phyloP scores from a whole-genome alignment of 1,140 invertebrate genomes.

The Protaetia brevitarsis region DNA sequence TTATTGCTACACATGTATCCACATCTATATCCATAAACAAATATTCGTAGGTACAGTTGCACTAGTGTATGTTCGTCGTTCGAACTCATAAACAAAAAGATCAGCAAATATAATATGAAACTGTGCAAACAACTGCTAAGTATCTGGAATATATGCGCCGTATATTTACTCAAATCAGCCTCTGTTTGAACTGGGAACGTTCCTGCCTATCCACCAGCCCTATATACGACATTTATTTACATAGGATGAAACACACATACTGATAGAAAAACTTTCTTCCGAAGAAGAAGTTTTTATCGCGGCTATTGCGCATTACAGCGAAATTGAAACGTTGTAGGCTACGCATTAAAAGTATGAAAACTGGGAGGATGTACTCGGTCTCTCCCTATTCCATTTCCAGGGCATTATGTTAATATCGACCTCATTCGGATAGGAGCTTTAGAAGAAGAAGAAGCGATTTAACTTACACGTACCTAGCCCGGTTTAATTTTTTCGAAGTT shows the following conservation, averaged over 20 bases:
- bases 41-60: neutral
- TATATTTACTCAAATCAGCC: slow-evolving; percentile 6
- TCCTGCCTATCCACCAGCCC: slow-evolving; percentile 5
- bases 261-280: slow-evolving; percentile 14
- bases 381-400: too few relatives aligned
- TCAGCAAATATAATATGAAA: slow-evolving; percentile 8
- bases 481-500: too few relatives aligned
- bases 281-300: neutral
- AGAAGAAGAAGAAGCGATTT: too few relatives aligned
- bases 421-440: too few relatives aligned
- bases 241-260: slow-evolving; percentile 8
- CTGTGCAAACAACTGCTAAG: neutral
- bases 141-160: neutral
- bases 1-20: too few relatives aligned
- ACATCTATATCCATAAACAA: neutral
- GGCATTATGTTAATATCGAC: too few relatives aligned
- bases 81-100: slow-evolving; percentile 2
- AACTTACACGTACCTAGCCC: too few relatives aligned
- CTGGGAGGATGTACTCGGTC: too few relatives aligned
- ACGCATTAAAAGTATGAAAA: neutral
- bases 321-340: neutral
- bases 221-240: slow-evolving; percentile 9
- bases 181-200: neutral
- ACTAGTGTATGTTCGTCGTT: neutral
- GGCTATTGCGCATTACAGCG: neutral